Evolutionary conservation across 2,113 vertebrate species (phyloP).

Genomic region (Hirundichthys speculiger): DNA sequence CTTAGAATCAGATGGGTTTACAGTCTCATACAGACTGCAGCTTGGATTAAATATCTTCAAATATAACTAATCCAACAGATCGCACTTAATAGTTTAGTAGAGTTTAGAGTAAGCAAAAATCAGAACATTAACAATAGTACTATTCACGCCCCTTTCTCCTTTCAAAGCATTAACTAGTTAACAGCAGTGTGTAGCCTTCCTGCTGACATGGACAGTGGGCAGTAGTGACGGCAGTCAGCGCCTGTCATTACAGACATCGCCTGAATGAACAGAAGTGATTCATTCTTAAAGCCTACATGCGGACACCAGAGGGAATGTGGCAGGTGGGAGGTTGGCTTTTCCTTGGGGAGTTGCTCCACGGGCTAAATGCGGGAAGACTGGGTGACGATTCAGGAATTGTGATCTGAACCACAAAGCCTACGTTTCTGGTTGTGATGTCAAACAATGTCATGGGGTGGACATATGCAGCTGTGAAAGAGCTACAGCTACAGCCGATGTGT

Average conservation of each 20-base stretch:
- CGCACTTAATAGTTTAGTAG: no score
- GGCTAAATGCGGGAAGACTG: conserved; percentile 44
- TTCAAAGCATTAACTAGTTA: conserved; percentile 13
- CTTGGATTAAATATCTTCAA: not conserved
- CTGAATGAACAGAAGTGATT: conserved; percentile 68
- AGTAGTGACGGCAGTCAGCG: conserved; percentile 75
- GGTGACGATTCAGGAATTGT: conserved; percentile 51
- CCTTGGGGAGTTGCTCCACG: conserved; percentile 18
- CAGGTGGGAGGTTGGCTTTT: conserved; percentile 62
- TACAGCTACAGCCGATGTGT: conserved; percentile 35
- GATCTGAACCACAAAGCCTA: conserved; percentile 20
- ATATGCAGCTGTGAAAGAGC: conserved; percentile 39
- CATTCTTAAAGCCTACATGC: conserved; percentile 66
- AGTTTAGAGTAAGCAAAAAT: no score
- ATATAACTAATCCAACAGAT: not conserved
- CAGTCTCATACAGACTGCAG: not conserved
- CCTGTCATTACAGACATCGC: conserved; percentile 66
- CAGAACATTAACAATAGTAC: no score
- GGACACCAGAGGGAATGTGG: conserved; percentile 62
- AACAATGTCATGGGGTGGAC: conserved; percentile 64
- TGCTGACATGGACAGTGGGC: conserved; percentile 69
- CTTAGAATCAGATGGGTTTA: conserved; percentile 3
- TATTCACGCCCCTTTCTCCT: not conserved
- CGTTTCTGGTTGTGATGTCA: conserved; percentile 55
- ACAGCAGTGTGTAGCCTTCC: conserved; percentile 51